Evolutionary conservation across 2,113 vertebrate species (phyloP).

Genomic region (Corapipo altera): DNA sequence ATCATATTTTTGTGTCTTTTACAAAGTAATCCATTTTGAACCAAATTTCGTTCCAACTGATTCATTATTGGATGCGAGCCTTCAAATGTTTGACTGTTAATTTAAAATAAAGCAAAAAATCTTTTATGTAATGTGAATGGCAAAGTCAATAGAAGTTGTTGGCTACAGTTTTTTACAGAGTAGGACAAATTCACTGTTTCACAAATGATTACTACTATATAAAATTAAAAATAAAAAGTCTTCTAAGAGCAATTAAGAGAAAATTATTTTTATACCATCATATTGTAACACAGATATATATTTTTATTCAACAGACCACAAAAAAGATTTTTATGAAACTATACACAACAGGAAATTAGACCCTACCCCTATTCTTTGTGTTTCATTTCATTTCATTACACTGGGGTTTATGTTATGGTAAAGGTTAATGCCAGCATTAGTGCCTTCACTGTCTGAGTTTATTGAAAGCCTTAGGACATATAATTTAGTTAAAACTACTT

Average conservation of each 20-base stretch:
- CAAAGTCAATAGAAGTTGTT: background rate
- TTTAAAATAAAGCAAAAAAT: background rate
- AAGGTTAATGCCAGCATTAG: conserved; percentile 24
- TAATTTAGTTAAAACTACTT: conserved; percentile 4
- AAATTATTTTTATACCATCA: background rate
- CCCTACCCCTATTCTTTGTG: background rate
- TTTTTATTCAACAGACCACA: background rate
- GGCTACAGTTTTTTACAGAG: background rate
- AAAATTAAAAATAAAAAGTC: background rate
- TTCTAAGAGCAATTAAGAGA: background rate
- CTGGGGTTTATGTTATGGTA: background rate
- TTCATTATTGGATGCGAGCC: background rate
- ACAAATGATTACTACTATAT: background rate
- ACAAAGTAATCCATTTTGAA: background rate
- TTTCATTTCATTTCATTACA: background rate
- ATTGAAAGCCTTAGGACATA: conserved; percentile 50
- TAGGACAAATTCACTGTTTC: background rate
- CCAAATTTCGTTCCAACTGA: background rate
- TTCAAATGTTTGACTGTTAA: background rate
- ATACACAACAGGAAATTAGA: background rate
- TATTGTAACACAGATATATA: background rate
- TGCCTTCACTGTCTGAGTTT: background rate
- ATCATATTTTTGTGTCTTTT: background rate
- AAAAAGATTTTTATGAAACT: background rate
- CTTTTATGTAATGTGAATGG: background rate